Conservation (phyloP, 2,113 vertebrate species). For the Microcebus ravelobensis region DNA sequence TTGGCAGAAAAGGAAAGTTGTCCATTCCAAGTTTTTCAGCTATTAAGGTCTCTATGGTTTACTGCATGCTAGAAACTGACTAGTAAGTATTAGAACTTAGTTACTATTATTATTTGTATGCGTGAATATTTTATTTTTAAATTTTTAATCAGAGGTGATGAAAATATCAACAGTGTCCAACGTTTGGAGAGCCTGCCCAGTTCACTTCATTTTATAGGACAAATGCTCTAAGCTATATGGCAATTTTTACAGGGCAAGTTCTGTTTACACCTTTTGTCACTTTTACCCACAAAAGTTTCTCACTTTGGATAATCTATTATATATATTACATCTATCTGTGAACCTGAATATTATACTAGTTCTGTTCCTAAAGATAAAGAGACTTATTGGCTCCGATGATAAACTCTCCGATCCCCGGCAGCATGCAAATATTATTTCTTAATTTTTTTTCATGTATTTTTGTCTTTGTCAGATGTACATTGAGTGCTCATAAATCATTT, state of each 20-base stretch:
- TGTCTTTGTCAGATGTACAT: neutral
- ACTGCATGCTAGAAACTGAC: neutral
- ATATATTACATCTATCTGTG: neutral
- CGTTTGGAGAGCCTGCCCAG: neutral
- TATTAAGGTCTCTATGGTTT: neutral
- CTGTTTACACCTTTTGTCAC: neutral
- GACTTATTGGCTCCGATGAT: neutral
- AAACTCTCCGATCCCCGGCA: neutral
- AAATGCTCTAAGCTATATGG: neutral
- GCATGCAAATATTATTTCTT: neutral
- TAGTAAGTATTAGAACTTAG: neutral
- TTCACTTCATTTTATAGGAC: neutral
- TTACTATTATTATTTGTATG: neutral
- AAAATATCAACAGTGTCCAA: neutral
- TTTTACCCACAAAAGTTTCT: neutral
- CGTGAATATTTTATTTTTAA: slow-evolving; percentile 34
- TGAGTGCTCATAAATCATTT: neutral
- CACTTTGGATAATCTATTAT: neutral
- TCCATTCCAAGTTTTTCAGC: neutral
- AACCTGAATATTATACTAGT: neutral
- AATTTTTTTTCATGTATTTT: neutral
- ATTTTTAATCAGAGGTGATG: neutral
- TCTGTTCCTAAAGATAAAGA: neutral
- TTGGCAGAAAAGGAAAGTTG: neutral
- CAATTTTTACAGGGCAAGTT: neutral